phyloP scores from a whole-genome alignment of 2,113 vertebrate genomes.

The Platycercus adscitus region DNA sequence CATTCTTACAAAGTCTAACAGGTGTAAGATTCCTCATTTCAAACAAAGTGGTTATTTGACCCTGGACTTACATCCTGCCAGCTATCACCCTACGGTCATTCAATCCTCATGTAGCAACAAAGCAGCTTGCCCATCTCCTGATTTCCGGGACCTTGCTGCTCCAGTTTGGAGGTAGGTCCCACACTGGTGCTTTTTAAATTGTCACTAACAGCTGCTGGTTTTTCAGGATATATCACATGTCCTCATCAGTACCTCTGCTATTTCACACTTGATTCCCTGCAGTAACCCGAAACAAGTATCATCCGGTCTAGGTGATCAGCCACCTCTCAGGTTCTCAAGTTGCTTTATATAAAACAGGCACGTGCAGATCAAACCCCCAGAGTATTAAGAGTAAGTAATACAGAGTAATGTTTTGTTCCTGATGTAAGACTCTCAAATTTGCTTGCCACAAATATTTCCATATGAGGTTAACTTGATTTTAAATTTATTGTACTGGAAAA shows the following conservation, averaged over 20 bases:
- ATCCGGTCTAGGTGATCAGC: constrained; percentile 11
- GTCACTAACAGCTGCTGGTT: constrained; percentile 31
- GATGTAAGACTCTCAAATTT: neutral
- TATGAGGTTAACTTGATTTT: neutral
- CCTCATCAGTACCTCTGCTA: constrained; percentile 15
- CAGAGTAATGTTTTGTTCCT: neutral
- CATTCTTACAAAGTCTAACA: neutral
- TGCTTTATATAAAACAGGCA: neutral
- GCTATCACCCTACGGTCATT: rapidly evolving
- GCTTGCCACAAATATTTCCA: neutral
- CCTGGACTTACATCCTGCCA: rapidly evolving
- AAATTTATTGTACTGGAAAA: neutral
- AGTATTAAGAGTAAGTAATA: neutral
- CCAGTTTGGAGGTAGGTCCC: neutral
- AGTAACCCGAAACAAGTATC: neutral
- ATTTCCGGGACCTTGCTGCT: neutral
- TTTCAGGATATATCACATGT: constrained; percentile 20
- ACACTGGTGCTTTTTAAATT: neutral
- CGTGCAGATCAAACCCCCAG: neutral
- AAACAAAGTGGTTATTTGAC: neutral
- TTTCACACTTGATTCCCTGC: constrained; percentile 37
- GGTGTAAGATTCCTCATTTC: neutral
- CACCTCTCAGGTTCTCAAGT: neutral
- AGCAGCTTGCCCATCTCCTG: neutral
- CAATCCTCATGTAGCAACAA: neutral